These are phyloP conservation scores for Listronotus bonariensis DNA, from an alignment of 1,140 invertebrate genomes.

Conservation along the genomic window DNA sequence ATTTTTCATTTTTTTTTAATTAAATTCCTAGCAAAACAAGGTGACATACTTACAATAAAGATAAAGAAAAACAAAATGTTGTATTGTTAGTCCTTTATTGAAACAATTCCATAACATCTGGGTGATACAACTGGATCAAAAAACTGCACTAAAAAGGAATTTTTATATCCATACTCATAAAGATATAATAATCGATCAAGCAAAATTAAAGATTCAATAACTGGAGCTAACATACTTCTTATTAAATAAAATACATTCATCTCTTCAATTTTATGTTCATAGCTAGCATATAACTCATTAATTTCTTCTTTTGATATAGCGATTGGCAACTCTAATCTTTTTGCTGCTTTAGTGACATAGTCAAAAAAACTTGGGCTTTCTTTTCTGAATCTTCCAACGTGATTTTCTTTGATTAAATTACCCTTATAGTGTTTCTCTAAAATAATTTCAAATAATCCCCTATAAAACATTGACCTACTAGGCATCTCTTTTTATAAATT, in stretches of 20 bases:
- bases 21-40: too few species aligned
- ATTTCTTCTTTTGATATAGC: conserved; percentile 56
- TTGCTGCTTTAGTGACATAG: conserved; percentile 68
- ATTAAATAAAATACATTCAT: conserved; percentile 82
- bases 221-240: conserved; percentile 77
- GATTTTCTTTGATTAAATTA: conserved; percentile 50
- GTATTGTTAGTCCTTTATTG: conserved; percentile 52
- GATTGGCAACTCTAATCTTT: conserved; percentile 58
- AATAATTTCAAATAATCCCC: conserved; percentile 74
- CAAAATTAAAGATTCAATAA: conserved; percentile 83
- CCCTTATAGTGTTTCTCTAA: conserved; percentile 54
- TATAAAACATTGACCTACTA: conserved; percentile 69
- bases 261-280: conserved; percentile 62
- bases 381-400: conserved; percentile 59
- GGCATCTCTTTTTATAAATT: conserved; percentile 62
- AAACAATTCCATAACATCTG: conserved; percentile 74
- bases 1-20: too few species aligned
- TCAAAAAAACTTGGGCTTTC: conserved; percentile 65
- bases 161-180: conserved; percentile 66
- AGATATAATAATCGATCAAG: conserved; percentile 84
- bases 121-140: conserved; percentile 80
- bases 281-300: conserved; percentile 53
- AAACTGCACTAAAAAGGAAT: conserved; percentile 70
- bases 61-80: too few species aligned
- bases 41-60: too few species aligned